These are phyloP conservation scores for Chrysina gloriosa DNA, from an alignment of 2,888 invertebrate species.

Conservation along the genomic window DNA sequence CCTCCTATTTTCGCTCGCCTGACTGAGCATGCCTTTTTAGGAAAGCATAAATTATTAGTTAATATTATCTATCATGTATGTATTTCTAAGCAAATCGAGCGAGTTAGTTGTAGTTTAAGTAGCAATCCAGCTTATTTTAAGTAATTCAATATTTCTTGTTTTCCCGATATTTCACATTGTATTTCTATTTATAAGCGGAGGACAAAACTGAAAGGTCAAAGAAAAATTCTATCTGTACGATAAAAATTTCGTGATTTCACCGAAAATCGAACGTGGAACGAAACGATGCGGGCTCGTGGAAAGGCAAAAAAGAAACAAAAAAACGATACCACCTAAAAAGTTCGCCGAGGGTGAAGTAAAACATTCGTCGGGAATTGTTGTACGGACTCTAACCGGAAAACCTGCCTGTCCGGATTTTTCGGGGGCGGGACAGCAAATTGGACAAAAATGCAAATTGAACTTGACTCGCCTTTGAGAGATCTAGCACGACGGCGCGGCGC, in stretches of 20 bases:
- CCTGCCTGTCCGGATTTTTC: conserved; percentile 2
- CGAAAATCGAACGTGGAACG: neutral
- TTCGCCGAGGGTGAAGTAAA: neutral
- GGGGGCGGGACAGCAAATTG: too few relatives aligned
- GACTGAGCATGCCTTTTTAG: too few relatives aligned
- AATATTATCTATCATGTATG: too few relatives aligned
- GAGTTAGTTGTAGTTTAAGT: too few relatives aligned
- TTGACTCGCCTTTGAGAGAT: conserved; percentile 22
- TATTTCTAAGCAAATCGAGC: too few relatives aligned
- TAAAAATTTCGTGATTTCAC: neutral
- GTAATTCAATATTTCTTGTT: neutral
- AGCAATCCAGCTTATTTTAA: too few relatives aligned
- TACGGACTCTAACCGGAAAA: neutral
- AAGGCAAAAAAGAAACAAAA: neutral
- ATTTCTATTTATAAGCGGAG: neutral
- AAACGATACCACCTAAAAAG: neutral
- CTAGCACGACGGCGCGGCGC: neutral
- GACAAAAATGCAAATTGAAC: conserved; percentile 37
- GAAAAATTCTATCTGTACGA: neutral
- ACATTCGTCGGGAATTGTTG: conserved; percentile 14
- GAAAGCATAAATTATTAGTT: too few relatives aligned
- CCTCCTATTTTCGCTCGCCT: too few relatives aligned
- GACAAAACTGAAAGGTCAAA: too few relatives aligned
- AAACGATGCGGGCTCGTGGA: conserved; percentile 7
- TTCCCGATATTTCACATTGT: neutral